phyloP scores from a whole-genome alignment of 1,140 invertebrate genomes.

The Drosophila saltans region DNA sequence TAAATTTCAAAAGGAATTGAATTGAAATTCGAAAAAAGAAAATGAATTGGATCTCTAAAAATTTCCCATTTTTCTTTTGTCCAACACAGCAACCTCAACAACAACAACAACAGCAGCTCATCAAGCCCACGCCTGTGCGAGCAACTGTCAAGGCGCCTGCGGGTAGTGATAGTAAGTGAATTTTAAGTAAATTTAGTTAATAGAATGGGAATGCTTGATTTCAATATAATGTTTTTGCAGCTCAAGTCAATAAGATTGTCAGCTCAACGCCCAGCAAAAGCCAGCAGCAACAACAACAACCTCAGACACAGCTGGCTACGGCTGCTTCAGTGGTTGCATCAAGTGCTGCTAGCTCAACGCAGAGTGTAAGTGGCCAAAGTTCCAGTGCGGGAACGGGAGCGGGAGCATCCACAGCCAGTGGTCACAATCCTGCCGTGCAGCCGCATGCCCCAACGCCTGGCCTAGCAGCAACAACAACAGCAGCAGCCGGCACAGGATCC shows the following conservation, averaged over 20 bases:
- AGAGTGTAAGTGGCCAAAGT: conserved; percentile 49
- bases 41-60: conserved; percentile 8
- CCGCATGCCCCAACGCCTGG: conserved; percentile 73
- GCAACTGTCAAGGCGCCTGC: conserved; percentile 87
- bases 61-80: conserved; percentile 19
- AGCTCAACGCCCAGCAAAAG: conserved; percentile 83
- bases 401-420: conserved; percentile 44
- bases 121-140: conserved; percentile 90
- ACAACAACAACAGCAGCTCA: conserved; percentile 83
- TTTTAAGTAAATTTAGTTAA: no score
- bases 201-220: no score
- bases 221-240: conserved; percentile 21
- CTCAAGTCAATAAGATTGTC: conserved; percentile 78
- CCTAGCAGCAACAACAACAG: conserved; percentile 27
- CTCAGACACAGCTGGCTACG: conserved; percentile 49
- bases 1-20: neutral
- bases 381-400: conserved; percentile 42
- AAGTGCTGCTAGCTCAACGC: conserved; percentile 35
- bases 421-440: conserved; percentile 72
- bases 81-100: conserved; percentile 6
- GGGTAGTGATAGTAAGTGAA: conserved; percentile 67
- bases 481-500: conserved; percentile 23
- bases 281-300: conserved; percentile 72
- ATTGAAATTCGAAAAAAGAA: neutral
- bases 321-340: conserved; percentile 60